Conservation (phyloP, 2,797 vertebrate species). For the Nasua narica region DNA sequence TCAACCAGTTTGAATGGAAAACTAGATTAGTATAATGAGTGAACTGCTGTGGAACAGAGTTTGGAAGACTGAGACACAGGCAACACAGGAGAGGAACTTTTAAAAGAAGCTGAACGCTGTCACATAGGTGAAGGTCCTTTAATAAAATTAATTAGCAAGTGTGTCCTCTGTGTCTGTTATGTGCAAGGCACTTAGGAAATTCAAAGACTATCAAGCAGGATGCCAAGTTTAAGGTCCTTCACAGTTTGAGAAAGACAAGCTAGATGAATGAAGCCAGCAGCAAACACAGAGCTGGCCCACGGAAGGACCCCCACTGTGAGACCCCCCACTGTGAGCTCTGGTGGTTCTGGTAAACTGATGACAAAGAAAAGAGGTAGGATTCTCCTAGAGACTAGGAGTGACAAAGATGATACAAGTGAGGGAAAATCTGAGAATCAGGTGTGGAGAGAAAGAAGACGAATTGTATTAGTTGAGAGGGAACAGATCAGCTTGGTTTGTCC, state of each 20-base stretch:
- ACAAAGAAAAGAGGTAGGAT: background rate
- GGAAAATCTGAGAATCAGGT: background rate
- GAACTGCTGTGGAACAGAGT: background rate
- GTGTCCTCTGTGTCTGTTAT: background rate
- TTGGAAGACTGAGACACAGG: background rate
- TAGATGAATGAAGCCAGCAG: background rate
- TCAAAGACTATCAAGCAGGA: background rate
- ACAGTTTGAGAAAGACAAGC: background rate
- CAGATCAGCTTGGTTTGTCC: background rate
- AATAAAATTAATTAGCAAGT: background rate
- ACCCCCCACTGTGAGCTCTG: background rate
- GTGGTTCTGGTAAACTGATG: background rate
- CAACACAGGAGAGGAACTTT: background rate
- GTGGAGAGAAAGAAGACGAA: too few relatives aligned
- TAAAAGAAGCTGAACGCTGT: background rate
- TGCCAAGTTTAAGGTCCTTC: background rate
- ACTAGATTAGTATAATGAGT: background rate
- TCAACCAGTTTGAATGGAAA: constrained; percentile 10
- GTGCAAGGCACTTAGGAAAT: background rate
- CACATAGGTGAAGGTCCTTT: background rate
- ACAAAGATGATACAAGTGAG: background rate
- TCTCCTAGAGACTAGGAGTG: background rate
- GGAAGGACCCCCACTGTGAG: background rate
- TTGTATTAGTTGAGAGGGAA: background rate
- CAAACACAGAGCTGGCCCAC: rapidly evolving